Base-by-base conservation (phyloP, 2,797 vertebrate species). In the Falco rusticolus region DNA sequence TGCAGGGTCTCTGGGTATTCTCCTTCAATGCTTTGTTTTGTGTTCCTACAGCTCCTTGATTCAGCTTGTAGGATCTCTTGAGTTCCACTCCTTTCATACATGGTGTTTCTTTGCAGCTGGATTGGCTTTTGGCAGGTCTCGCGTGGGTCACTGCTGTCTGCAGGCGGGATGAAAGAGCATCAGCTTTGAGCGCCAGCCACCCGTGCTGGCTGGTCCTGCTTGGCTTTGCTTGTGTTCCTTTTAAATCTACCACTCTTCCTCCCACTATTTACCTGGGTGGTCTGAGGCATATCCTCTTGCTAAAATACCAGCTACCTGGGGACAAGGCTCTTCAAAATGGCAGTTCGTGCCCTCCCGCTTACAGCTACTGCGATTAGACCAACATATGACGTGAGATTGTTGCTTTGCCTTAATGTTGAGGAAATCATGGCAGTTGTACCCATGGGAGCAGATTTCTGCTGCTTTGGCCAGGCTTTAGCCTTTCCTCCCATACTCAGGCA, bases 401-500 rank as follows among this genome's bases (percentile, higher is more conserved):
- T 68, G 50, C 48, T 84, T 39, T 79, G 37, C 29, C 34, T 39
- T 54, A 13, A n/a, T 0, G 15, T 17, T 51, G 37, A 20, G 29
- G 51, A 60, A 65, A 65, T 59, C 34, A 48, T 0, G 1, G n/a
- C 26, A 22, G 10, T 43, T 0, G 0, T 9, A 45, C 16, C 22
- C 28, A 22, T 1, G 2, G 70, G 12, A 66, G 65, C 41, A 63
- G 83, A 41, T 68, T 68, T 16, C 54, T 71, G 29, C n/a, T 10
- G 12, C 13, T 22, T 53, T 6, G 5, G 17, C 43, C 53, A 29
- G 16, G n/a, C 50, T 72, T 54, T 15, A 34, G 43, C 54, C 28
- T 83, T 33, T 80, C 29, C 34, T 37, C 29, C 34, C 28, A 8
- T 26, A 8, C 13, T 11, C 25, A 5, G 15, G 18, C 41, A 65